Evolutionary conservation across 2,797 vertebrate genomes (phyloP).

Genomic region (Parotocinclus haroldoi): DNA sequence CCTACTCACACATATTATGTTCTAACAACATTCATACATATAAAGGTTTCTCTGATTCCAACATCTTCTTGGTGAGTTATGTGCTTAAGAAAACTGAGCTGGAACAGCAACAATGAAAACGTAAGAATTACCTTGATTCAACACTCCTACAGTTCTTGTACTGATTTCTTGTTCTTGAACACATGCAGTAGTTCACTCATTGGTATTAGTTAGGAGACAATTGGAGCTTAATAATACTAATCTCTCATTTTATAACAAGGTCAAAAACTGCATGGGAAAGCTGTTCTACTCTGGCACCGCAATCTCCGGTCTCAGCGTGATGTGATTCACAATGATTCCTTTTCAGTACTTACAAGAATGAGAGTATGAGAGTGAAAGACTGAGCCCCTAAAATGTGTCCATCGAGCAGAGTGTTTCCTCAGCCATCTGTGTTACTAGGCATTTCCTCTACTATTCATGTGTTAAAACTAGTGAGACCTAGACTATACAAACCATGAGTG

Average conservation of each 20-base stretch:
- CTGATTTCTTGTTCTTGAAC: no score
- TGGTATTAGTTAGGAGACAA: not conserved
- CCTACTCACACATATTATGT: no score
- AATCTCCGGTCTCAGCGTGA: slow-evolving; percentile 40
- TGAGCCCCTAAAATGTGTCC: slow-evolving; percentile 14
- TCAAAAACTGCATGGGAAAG: slow-evolving; percentile 11
- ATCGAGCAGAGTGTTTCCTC: slow-evolving; percentile 39
- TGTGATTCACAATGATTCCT: slow-evolving; percentile 30
- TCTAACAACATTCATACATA: no score
- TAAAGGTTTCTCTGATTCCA: no score
- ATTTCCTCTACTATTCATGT: not conserved
- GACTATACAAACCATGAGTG: not conserved
- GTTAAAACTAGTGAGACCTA: no score
- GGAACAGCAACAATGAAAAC: no score
- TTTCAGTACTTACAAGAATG: slow-evolving; percentile 30
- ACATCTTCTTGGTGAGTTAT: no score
- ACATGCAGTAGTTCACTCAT: no score
- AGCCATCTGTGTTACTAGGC: slow-evolving; percentile 28
- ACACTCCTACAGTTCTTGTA: no score
- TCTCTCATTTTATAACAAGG: not conserved
- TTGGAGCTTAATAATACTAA: not conserved
- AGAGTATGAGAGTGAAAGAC: slow-evolving; percentile 23
- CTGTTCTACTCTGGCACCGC: slow-evolving; percentile 35
- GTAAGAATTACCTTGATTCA: no score
- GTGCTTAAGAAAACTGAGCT: no score